Percentiles rank a stretch among this genome's conserved stretches.
phyloP scores from a whole-genome alignment of 1,140 invertebrate genomes.

The Nomia melanderi region DNA sequence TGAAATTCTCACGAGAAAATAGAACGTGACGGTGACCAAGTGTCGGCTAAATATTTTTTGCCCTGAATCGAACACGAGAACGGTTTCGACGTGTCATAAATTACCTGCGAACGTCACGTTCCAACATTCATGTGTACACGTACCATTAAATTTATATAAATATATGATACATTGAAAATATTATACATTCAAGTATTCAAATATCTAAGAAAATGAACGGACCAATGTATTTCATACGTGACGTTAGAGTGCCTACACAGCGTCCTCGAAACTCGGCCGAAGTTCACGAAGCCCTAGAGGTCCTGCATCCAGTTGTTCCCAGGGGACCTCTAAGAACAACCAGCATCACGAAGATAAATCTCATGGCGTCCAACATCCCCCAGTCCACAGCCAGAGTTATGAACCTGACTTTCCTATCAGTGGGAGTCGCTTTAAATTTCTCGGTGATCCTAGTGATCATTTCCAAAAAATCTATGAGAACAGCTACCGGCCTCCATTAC shows the following conservation, averaged over 20 bases:
- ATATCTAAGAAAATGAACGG: too few relatives aligned
- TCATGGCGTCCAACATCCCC: constrained; percentile 24
- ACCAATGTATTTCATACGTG: not conserved
- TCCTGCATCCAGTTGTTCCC: not conserved
- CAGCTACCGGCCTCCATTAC: constrained; percentile 65
- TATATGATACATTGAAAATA: too few relatives aligned
- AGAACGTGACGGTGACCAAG: not conserved
- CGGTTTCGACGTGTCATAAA: too few relatives aligned
- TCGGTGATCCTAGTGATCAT: constrained; percentile 55
- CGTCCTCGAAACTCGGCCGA: not conserved
- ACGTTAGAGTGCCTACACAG: not conserved
- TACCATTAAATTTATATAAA: too few relatives aligned
- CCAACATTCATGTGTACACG: too few relatives aligned
- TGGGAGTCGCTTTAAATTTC: constrained; percentile 57
- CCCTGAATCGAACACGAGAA: not conserved
- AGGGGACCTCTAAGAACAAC: not conserved
- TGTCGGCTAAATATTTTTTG: not conserved
- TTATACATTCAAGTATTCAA: too few relatives aligned
- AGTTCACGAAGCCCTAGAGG: not conserved
- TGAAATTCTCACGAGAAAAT: not conserved
- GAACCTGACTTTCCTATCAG: constrained; percentile 55
- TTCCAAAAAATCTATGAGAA: constrained; percentile 55
- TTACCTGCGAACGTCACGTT: too few relatives aligned
- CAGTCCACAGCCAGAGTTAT: constrained; percentile 10
- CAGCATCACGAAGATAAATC: constrained; percentile 40